Percentiles rank a stretch among this genome's conserved stretches.
These are phyloP conservation scores for Hermetia illucens DNA, from an alignment of 1,140 invertebrate species.

Conservation along the genomic window DNA sequence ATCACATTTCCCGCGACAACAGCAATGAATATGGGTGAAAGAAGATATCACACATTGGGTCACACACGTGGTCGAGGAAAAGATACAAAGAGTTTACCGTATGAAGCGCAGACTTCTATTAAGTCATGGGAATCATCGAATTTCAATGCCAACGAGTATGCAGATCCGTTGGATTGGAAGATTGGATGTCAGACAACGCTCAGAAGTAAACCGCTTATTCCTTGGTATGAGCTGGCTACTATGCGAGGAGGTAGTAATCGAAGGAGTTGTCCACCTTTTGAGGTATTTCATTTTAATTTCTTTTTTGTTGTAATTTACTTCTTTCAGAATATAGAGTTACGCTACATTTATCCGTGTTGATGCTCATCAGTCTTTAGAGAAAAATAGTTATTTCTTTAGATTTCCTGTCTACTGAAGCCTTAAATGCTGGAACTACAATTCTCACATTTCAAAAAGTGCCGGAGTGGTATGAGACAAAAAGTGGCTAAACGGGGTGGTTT, in stretches of 20 bases:
- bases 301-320: too few species aligned
- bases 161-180: slow-evolving; percentile 37
- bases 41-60: slow-evolving; percentile 27
- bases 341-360: background rate
- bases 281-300: too few species aligned
- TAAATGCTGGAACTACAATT: too few species aligned
- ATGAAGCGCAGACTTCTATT: too few species aligned
- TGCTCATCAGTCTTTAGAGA: background rate
- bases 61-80: slow-evolving; percentile 27
- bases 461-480: too few species aligned
- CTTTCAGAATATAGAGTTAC: background rate
- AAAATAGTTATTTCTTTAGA: background rate
- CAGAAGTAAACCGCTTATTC: slow-evolving; percentile 46
- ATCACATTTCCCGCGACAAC: background rate
- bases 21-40: slow-evolving; percentile 7
- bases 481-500: too few species aligned
- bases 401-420: too few species aligned
- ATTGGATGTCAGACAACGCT: slow-evolving; percentile 45
- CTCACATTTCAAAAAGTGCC: too few species aligned
- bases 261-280: slow-evolving; percentile 46
- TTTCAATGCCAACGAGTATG: slow-evolving; percentile 19
- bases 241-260: slow-evolving; percentile 45
- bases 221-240: slow-evolving; percentile 76
- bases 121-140: background rate
- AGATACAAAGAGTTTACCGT: too few species aligned